phyloP scores from a whole-genome alignment of 2,888 invertebrate genomes.

The Seira sanloemensis region DNA sequence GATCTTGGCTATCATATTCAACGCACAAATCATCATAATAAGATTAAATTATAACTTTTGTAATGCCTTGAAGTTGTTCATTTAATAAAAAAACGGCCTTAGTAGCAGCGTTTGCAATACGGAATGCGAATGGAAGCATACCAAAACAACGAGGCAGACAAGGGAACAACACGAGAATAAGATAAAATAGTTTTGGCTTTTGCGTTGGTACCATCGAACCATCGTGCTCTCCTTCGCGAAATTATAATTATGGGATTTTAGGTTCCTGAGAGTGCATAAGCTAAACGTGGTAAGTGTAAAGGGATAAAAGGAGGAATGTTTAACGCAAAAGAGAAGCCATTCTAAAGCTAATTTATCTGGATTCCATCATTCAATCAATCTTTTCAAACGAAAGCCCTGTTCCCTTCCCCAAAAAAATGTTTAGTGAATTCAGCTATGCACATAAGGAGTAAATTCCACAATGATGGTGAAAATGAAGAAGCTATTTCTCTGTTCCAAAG shows the following conservation, averaged over 20 bases:
- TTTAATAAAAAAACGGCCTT: too few relatives aligned
- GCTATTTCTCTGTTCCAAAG: too few relatives aligned
- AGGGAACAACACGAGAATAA: not conserved
- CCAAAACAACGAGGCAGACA: not conserved
- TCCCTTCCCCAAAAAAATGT: not conserved
- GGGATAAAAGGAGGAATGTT: not conserved
- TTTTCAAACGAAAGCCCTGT: not conserved
- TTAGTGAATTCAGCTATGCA: too few relatives aligned
- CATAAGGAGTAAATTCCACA: too few relatives aligned
- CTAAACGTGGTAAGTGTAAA: not conserved
- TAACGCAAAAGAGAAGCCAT: slow-evolving; percentile 1
- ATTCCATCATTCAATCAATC: slow-evolving; percentile 14
- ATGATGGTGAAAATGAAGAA: too few relatives aligned
- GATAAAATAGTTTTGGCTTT: not conserved
- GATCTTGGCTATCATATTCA: too few relatives aligned
- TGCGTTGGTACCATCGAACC: too few relatives aligned
- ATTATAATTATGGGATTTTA: not conserved
- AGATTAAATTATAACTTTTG: not conserved
- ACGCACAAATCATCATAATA: not conserved
- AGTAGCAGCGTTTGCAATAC: not conserved
- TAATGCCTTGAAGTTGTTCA: too few relatives aligned
- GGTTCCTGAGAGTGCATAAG: not conserved
- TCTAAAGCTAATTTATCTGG: slow-evolving; percentile 14
- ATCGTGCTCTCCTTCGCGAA: slow-evolving; percentile 4
- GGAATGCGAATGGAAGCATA: not conserved